Evolutionary conservation across 2,888 invertebrate species (phyloP).

Genomic region (Ethmia dodecea): DNA sequence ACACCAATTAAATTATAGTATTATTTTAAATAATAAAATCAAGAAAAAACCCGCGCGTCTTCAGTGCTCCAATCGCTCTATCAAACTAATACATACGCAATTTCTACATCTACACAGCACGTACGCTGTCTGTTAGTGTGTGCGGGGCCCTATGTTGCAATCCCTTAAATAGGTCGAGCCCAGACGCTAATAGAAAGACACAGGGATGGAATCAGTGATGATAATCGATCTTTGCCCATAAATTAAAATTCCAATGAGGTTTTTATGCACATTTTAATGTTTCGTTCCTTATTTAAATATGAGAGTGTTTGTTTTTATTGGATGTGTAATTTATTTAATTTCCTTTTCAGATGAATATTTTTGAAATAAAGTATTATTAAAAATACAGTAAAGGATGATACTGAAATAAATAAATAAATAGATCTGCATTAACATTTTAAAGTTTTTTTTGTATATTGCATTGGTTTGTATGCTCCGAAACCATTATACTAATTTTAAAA

Average conservation of each 20-base stretch:
- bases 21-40: constrained; percentile 1
- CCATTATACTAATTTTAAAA: no score
- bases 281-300: not conserved
- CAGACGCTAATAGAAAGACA: constrained; percentile 69
- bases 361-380: no score
- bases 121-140: not conserved
- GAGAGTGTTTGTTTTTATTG: not conserved
- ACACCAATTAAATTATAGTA: no score
- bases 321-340: constrained; percentile 73
- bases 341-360: no score
- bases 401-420: no score
- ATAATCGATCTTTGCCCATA: constrained; percentile 1
- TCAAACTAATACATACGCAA: constrained; percentile 15
- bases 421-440: no score
- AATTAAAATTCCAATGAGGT: not conserved
- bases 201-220: constrained; percentile 44
- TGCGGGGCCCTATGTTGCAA: constrained; percentile 64
- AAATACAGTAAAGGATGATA: no score
- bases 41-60: constrained; percentile 11
- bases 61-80: constrained; percentile 10
- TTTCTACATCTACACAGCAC: constrained; percentile 4
- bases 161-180: constrained; percentile 72
- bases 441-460: no score
- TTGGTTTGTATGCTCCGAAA: no score
- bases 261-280: no score